Conservation (phyloP, 2,797 vertebrate species). For the Cuculus canorus region DNA sequence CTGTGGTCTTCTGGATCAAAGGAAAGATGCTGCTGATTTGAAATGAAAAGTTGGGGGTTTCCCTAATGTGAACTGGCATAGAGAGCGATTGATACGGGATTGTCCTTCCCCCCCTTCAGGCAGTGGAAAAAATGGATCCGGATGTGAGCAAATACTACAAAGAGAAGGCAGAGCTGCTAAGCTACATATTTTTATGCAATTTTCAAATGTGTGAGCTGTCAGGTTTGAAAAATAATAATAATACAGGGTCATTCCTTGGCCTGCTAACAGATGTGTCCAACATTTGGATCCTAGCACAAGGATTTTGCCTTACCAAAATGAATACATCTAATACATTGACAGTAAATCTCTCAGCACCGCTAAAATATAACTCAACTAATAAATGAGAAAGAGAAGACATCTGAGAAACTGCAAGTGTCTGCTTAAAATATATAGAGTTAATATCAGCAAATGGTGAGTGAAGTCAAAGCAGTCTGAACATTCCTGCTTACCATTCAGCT, state of each 20-base stretch:
- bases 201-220: constrained; percentile 62
- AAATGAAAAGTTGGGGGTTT: constrained; percentile 8
- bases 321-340: constrained; percentile 67
- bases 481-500: constrained; percentile 34
- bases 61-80: background rate
- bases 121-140: constrained; percentile 15
- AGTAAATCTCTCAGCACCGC: constrained; percentile 75
- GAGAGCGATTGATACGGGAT: background rate
- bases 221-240: constrained; percentile 64
- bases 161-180: constrained; percentile 26
- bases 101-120: background rate
- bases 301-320: constrained; percentile 64
- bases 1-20: constrained; percentile 58
- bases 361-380: constrained; percentile 71
- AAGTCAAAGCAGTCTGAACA: constrained; percentile 29
- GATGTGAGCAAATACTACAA: constrained; percentile 49
- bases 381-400: constrained; percentile 65
- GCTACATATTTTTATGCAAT: constrained; percentile 35
- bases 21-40: constrained; percentile 16
- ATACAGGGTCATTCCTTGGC: constrained; percentile 47
- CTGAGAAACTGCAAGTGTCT: constrained; percentile 71
- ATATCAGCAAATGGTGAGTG: constrained; percentile 61
- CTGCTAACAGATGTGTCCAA: constrained; percentile 70
- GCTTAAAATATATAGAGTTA: constrained; percentile 68
- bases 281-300: constrained; percentile 47